Conservation (phyloP, 1,140 invertebrate genomes). For the Dreissena rostriformis region DNA sequence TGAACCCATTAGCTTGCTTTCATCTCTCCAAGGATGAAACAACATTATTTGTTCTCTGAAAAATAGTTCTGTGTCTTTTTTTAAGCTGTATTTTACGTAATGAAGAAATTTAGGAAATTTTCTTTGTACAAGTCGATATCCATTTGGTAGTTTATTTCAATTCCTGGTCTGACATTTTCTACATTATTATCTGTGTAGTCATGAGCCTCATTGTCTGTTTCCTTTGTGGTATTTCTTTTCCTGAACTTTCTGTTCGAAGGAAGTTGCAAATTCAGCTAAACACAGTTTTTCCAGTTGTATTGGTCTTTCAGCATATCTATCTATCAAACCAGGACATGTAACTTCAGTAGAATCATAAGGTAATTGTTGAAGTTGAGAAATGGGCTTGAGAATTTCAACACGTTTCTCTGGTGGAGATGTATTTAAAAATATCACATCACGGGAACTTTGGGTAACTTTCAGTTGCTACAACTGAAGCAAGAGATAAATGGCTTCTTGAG, state of each 20-base stretch:
- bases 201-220: slow-evolving; percentile 23
- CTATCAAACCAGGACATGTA: slow-evolving; percentile 40
- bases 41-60: slow-evolving; percentile 57
- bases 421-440: slow-evolving; percentile 53
- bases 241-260: slow-evolving; percentile 27
- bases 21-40: slow-evolving; percentile 53
- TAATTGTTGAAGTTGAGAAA: slow-evolving; percentile 15
- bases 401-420: slow-evolving; percentile 55
- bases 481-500: slow-evolving; percentile 60
- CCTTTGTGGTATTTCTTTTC: not conserved
- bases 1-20: slow-evolving; percentile 28
- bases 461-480: slow-evolving; percentile 39
- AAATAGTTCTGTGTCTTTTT: slow-evolving; percentile 46
- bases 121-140: slow-evolving; percentile 19
- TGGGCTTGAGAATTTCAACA: slow-evolving; percentile 57
- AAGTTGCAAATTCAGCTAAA: slow-evolving; percentile 19
- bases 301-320: slow-evolving; percentile 41
- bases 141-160: slow-evolving; percentile 34
- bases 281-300: slow-evolving; percentile 6
- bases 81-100: slow-evolving; percentile 45
- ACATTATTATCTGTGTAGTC: slow-evolving; percentile 24
- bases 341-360: slow-evolving; percentile 49
- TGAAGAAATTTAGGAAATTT: slow-evolving; percentile 39
- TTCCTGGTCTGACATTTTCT: slow-evolving; percentile 22
- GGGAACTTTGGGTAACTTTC: slow-evolving; percentile 25